These are phyloP conservation scores for Odontocolon sp. DNA, from an alignment of 2,888 invertebrate genomes.

Conservation along the genomic window DNA sequence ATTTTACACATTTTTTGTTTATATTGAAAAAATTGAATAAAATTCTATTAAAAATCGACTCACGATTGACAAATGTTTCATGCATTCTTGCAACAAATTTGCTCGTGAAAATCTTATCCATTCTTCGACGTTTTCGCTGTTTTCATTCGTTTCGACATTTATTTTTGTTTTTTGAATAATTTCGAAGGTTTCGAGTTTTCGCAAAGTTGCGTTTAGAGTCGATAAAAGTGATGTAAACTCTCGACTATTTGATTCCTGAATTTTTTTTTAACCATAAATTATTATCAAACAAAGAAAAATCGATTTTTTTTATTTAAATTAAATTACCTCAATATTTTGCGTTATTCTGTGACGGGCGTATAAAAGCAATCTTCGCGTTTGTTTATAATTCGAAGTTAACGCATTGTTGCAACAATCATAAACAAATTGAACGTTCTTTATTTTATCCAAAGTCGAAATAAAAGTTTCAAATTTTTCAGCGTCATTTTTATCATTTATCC, in stretches of 20 bases:
- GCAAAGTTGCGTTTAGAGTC: slow-evolving; percentile 68
- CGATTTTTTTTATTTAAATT: background rate
- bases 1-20: background rate
- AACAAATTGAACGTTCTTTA: slow-evolving; percentile 80
- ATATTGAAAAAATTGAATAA: background rate
- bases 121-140: slow-evolving; percentile 70
- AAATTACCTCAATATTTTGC: slow-evolving; percentile 62
- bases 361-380: slow-evolving; percentile 73
- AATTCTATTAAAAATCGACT: slow-evolving; percentile 42
- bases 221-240: slow-evolving; percentile 57
- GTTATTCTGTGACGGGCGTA: slow-evolving; percentile 76
- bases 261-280: background rate
- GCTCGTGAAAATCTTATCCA: slow-evolving; percentile 80
- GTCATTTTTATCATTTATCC: slow-evolving; percentile 70
- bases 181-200: slow-evolving; percentile 80
- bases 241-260: slow-evolving; percentile 39
- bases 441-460: slow-evolving; percentile 78
- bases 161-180: slow-evolving; percentile 67
- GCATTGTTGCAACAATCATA: slow-evolving; percentile 80
- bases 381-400: slow-evolving; percentile 73
- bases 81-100: slow-evolving; percentile 79
- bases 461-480: slow-evolving; percentile 72
- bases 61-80: slow-evolving; percentile 78
- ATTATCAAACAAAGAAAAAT: background rate
- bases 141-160: slow-evolving; percentile 60